Base-by-base conservation (phyloP, 1,140 invertebrate species). In the Pemphigus obesinymphae region DNA sequence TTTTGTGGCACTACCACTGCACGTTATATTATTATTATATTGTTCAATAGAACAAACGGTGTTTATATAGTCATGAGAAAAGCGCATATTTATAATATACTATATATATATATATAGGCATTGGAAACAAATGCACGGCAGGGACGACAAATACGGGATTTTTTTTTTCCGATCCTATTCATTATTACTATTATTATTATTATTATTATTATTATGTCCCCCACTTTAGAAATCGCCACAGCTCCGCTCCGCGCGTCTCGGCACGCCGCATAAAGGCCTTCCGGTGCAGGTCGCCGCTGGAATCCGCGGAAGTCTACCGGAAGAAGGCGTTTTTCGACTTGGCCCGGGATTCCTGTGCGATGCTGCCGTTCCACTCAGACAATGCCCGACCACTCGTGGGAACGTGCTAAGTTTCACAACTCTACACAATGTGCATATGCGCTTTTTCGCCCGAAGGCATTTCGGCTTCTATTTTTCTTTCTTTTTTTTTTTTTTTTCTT, bases 1-100 rank as follows among this genome's bases (percentile, higher is more conserved):
- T n/a, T n/a, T n/a, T n/a, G n/a, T n/a, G n/a, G n/a, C n/a, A n/a
- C n/a, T n/a, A n/a, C n/a, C n/a, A n/a, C n/a, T n/a, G n/a, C n/a
- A n/a, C n/a, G n/a, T n/a, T n/a, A n/a, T n/a, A n/a, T n/a, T n/a
- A n/a, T n/a, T n/a, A n/a, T n/a, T n/a, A n/a, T n/a, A 48, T 31
- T 73, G 31, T 48, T 48, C 50, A 48, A 50, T 73, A n/a, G 45
- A 26, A 50, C 50, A 50, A 73, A 55, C 72, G 72, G 75, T 53
- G 75, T 53, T 78, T 78, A n/a, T n/a, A n/a, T n/a, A 80, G 76
- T 80, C 76, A 80, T 80, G 76, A 80, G 76, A 80, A 80, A 80
- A 80, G 45, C n/a, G 70, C 10, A 50, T 29, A n/a, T n/a, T n/a
- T n/a, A n/a, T n/a, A n/a, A n/a, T n/a, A n/a, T n/a, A n/a, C n/a